These are phyloP conservation scores for Proterorhinus semilunaris DNA, from an alignment of 2,113 vertebrate genomes.

Conservation along the genomic window DNA sequence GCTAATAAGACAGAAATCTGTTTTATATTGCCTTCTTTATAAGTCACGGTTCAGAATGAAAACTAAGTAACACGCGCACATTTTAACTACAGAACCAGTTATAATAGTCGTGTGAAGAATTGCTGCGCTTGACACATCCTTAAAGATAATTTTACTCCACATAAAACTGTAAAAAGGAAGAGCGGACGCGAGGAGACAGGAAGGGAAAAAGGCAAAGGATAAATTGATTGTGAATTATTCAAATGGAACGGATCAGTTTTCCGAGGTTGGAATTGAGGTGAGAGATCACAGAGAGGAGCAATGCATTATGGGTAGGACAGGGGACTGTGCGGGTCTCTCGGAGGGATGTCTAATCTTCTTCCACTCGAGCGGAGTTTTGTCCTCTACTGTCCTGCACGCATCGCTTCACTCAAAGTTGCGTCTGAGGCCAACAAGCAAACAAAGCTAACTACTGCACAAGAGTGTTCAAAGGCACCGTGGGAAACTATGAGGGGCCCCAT, in stretches of 20 bases:
- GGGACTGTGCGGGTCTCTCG: constrained; percentile 19
- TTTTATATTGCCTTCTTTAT: constrained; percentile 7
- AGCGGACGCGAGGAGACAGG: constrained; percentile 7
- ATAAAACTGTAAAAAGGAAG: constrained; percentile 12
- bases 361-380: constrained; percentile 3
- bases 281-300: constrained; percentile 55
- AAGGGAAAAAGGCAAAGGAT: constrained; percentile 36
- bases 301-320: constrained; percentile 56
- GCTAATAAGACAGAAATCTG: constrained; percentile 15
- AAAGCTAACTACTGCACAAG: not conserved
- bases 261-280: constrained; percentile 65
- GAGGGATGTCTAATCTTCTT: constrained; percentile 22
- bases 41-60: not conserved
- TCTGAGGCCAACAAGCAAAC: constrained; percentile 10
- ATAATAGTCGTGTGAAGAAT: too few species aligned
- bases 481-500: not conserved
- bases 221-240: constrained; percentile 75
- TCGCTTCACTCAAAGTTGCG: constrained; percentile 8
- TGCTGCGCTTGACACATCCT: not conserved
- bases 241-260: constrained; percentile 68
- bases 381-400: constrained; percentile 5
- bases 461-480: not conserved
- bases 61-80: not conserved
- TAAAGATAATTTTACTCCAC: constrained; percentile 35
- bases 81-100: not conserved